Percentiles rank a stretch among this genome's conserved stretches.
Evolutionary conservation across 2,797 vertebrate genomes (phyloP).

Genomic region (Nasua narica): DNA sequence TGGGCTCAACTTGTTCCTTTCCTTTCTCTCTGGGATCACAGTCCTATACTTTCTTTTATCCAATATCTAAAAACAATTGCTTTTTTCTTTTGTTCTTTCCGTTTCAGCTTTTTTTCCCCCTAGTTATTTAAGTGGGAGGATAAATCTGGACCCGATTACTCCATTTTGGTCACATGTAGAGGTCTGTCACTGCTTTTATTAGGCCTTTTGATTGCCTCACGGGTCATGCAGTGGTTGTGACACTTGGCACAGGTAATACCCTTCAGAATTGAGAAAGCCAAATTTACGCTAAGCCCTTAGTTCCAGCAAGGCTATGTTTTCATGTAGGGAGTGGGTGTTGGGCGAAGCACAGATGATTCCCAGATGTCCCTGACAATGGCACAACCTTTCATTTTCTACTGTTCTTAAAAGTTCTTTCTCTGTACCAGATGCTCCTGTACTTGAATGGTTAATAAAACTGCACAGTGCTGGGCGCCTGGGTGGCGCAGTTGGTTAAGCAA

Average conservation of each 20-base stretch:
- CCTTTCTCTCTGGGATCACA: neutral
- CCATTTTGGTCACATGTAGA: neutral
- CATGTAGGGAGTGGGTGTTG: neutral
- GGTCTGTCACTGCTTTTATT: neutral
- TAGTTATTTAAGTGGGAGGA: neutral
- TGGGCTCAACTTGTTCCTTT: neutral
- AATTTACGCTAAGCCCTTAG: neutral
- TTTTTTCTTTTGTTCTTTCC: neutral
- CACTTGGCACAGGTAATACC: neutral
- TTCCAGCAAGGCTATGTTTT: neutral
- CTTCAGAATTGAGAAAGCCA: neutral
- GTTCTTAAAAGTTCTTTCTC: neutral
- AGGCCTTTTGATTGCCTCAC: neutral
- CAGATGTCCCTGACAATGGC: neutral
- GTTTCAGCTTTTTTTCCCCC: neutral
- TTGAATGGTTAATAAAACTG: too few relatives aligned
- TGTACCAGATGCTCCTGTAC: too few relatives aligned
- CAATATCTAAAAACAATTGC: neutral
- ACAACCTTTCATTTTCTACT: neutral
- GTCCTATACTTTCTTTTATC: neutral
- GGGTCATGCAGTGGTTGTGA: neutral
- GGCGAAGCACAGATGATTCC: neutral
- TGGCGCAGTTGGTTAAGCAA: too few relatives aligned
- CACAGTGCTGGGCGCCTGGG: too few relatives aligned
- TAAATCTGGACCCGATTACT: neutral